These are phyloP conservation scores for Bombus fervidus DNA, from an alignment of 1,140 invertebrate species.

Conservation along the genomic window DNA sequence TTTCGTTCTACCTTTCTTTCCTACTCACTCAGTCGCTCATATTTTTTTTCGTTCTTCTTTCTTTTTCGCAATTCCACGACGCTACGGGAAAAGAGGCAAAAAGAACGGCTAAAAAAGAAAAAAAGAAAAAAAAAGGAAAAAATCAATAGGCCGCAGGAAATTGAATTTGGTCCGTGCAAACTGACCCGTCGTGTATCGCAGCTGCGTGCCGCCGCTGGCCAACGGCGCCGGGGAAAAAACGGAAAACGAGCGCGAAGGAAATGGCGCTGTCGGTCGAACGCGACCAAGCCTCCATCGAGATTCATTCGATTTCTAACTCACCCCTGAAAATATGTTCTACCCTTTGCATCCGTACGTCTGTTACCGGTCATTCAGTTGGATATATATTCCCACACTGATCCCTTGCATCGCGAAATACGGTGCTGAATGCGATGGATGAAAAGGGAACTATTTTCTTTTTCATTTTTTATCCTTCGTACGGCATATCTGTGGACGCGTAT, in stretches of 20 bases:
- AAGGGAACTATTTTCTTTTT: not conserved
- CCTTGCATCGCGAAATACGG: not conserved
- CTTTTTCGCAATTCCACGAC: not conserved
- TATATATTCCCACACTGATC: conserved; percentile 15
- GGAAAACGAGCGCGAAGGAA: conserved; percentile 29
- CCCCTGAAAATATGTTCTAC: conserved; percentile 37
- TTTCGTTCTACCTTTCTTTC: too few species aligned
- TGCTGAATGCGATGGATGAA: conserved; percentile 22
- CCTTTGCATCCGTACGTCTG: conserved; percentile 34
- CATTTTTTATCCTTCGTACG: not conserved
- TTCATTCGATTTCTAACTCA: conserved; percentile 47
- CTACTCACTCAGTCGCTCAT: too few species aligned
- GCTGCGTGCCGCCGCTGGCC: conserved; percentile 35
- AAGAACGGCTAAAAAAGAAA: not conserved
- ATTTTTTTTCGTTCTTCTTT: too few species aligned
- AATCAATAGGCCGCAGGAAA: conserved; percentile 55
- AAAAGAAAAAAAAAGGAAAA: not conserved
- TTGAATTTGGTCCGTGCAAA: conserved; percentile 63
- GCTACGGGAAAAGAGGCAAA: not conserved
- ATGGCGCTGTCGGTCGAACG: conserved; percentile 38
- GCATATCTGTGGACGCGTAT: not conserved
- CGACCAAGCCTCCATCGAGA: conserved; percentile 41
- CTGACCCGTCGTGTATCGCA: conserved; percentile 41
- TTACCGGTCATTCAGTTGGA: conserved; percentile 13
- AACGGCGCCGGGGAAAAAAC: conserved; percentile 3